Conservation (phyloP, 2,113 vertebrate species). For the Orientallactaga bullata region DNA sequence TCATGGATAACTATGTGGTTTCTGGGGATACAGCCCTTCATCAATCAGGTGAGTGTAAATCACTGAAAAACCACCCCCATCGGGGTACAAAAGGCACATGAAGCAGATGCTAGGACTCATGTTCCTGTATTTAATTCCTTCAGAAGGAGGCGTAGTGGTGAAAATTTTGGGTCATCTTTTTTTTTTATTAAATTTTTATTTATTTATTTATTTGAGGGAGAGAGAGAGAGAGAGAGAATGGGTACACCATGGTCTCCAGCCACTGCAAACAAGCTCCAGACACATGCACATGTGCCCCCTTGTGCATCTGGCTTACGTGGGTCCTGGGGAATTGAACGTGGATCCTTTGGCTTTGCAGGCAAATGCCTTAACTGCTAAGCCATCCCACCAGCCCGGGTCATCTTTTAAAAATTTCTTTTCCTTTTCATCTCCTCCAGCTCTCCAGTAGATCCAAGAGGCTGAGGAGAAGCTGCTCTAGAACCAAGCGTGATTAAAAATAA, state of each 20-base stretch:
- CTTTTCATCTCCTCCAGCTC: neutral
- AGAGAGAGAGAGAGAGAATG: too few species aligned
- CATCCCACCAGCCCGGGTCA: too few species aligned
- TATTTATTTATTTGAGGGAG: too few species aligned
- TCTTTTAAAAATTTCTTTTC: too few species aligned
- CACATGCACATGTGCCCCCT: too few species aligned
- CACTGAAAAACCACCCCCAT: too few species aligned
- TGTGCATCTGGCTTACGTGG: too few species aligned
- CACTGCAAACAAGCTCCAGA: too few species aligned
- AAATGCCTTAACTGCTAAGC: too few species aligned
- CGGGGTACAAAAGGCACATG: neutral
- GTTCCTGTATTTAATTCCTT: neutral
- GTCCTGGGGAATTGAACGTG: too few species aligned
- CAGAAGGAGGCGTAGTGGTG: neutral
- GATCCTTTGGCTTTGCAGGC: too few species aligned
- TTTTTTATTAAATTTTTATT: neutral
- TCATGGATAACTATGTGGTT: neutral
- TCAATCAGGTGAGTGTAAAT: neutral
- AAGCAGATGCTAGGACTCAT: fast-evolving
- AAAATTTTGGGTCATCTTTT: neutral
- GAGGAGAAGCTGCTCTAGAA: neutral
- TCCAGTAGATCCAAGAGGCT: neutral
- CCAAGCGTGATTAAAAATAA: neutral
- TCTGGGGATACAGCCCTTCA: neutral
- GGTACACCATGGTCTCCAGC: too few species aligned